Base-by-base conservation (phyloP, 2,113 vertebrate genomes). In the Bubo blakistoni region DNA sequence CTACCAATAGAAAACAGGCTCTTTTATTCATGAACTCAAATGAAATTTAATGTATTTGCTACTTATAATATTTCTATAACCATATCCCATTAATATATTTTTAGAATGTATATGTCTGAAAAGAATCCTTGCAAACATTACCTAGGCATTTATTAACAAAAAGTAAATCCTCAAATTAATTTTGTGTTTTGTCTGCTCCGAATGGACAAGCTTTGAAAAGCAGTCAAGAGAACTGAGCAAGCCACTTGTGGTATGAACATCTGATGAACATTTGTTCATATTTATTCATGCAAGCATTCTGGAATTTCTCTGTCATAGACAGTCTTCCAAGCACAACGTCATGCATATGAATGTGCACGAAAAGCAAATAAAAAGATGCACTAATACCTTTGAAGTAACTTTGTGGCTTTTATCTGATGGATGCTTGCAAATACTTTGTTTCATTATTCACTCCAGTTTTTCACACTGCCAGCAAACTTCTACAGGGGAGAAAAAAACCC, bases 241-340 rank as follows among this genome's bases (percentile, higher is more conserved):
- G 61, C 26, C 3, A 5, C 40, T 91, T 49, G 42, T 36, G n/a
- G 65, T 65, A 92, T n/a, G 55, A 95, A 93, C 72, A 95, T 97
- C 91, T 92, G 94, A 96, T 86, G 86, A 92, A 72, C 92, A 93
- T 92, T 96, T 94, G 81, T 61, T 96, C 69, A 61, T 86, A 94
- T 81, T 88, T 91, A 96, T 94, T 95, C 88, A 89, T 69, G 69
- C 17, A 81, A 54, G 40, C 17, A 15, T 79, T 94, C 72, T 57
- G 49, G 83, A 94, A 96, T 94, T 91, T 84, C 83, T 86, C 69
- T 69, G 69, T 58, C 52, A 57, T 40, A 57, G 65, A 84, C 5
- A 4, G 57, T 76, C 69, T 96, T 96, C 88, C 82, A 79, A 94
- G 91, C 57, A 92, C 76, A 91, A 78, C 4, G 30, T 40, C 83